phyloP scores from a whole-genome alignment of 2,888 invertebrate genomes.

The Epirrhoe alternata region DNA sequence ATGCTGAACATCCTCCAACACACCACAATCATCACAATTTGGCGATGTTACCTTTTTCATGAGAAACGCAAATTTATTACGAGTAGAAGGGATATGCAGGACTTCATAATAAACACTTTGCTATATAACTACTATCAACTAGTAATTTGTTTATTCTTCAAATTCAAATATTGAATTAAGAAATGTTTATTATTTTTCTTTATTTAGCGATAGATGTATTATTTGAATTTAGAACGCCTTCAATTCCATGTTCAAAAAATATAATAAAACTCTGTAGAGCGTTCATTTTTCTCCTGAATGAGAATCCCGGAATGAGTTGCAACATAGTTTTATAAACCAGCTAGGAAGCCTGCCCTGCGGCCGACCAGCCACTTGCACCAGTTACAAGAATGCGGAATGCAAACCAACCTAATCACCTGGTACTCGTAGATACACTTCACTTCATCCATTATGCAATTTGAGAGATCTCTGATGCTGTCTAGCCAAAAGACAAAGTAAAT shows the following conservation, averaged over 20 bases:
- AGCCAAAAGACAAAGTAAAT: not conserved
- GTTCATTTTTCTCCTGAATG: constrained; percentile 14
- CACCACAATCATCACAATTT: too few species aligned
- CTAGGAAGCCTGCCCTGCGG: constrained; percentile 32
- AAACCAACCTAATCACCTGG: constrained; percentile 20
- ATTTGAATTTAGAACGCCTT: not conserved
- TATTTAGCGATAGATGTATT: too few species aligned
- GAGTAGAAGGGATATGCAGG: not conserved
- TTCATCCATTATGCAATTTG: constrained; percentile 3
- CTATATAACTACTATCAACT: too few species aligned
- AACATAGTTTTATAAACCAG: constrained; percentile 14
- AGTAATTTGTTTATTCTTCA: too few species aligned
- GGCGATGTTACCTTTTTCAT: too few species aligned
- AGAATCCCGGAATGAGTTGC: constrained; percentile 13
- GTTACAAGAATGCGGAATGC: constrained; percentile 62
- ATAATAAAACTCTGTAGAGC: not conserved
- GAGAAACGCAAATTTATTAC: too few species aligned
- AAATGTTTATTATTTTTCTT: too few species aligned
- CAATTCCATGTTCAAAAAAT: not conserved
- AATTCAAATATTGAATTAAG: too few species aligned
- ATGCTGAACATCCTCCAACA: too few species aligned
- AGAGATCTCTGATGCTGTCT: not conserved
- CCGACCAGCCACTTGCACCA: constrained; percentile 38
- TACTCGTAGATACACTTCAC: constrained; percentile 2
- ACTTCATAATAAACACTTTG: not conserved